Evolutionary conservation across 1,140 invertebrate species (phyloP).

Genomic region (Plutomurus gul): DNA sequence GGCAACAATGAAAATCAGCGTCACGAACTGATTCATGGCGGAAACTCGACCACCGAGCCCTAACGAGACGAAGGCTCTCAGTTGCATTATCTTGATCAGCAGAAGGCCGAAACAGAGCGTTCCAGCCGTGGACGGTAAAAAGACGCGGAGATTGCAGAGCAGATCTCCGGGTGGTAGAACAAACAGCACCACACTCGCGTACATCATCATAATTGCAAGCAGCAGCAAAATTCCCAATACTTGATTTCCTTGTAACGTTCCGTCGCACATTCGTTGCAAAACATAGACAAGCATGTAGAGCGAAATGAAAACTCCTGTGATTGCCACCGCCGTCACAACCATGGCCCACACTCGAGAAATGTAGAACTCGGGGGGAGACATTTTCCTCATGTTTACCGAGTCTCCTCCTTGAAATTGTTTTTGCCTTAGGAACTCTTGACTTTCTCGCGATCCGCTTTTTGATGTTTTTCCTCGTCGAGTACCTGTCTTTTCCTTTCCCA

Average conservation of each 20-base stretch:
- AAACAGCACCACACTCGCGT: conserved; percentile 59
- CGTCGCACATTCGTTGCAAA: conserved; percentile 60
- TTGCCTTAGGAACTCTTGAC: conserved; percentile 30
- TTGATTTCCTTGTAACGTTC: conserved; percentile 61
- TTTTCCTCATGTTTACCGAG: conserved; percentile 42
- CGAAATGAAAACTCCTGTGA: conserved; percentile 57
- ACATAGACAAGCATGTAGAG: conserved; percentile 60
- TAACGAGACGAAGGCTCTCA: conserved; percentile 56
- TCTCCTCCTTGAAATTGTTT: not conserved
- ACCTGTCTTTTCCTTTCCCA: not conserved
- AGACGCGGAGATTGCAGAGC: conserved; percentile 56
- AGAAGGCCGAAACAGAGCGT: conserved; percentile 57
- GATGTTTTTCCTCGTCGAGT: conserved; percentile 40
- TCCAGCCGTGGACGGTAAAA: conserved; percentile 55
- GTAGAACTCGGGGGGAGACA: conserved; percentile 54
- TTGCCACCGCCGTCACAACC: conserved; percentile 55
- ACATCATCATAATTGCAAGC: conserved; percentile 59
- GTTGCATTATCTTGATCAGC: conserved; percentile 58
- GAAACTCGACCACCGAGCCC: conserved; percentile 58
- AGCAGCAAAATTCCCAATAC: conserved; percentile 60
- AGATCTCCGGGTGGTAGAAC: conserved; percentile 57
- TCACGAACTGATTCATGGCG: conserved; percentile 58
- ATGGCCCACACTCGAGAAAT: conserved; percentile 57
- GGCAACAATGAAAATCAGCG: conserved; percentile 57
- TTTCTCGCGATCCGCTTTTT: not conserved